These are phyloP conservation scores for Coregonus suidteri DNA, from an alignment of 2,797 vertebrate genomes.

Conservation along the genomic window DNA sequence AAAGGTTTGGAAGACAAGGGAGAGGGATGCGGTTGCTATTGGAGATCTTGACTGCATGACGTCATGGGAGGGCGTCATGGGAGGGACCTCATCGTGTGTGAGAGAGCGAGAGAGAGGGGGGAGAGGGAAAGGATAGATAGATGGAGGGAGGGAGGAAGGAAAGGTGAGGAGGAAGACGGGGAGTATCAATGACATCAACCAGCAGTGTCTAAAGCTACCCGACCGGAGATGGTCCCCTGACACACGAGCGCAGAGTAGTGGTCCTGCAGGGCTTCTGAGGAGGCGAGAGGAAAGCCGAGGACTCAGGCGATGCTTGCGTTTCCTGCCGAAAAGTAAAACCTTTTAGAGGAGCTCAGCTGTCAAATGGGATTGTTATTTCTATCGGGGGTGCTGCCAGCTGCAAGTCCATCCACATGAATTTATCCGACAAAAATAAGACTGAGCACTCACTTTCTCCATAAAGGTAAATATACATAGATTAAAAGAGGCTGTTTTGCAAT, in stretches of 20 bases:
- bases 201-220: slow-evolving; percentile 67
- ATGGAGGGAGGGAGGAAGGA: slow-evolving; percentile 53
- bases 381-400: slow-evolving; percentile 61
- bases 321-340: slow-evolving; percentile 58
- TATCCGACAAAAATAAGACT: slow-evolving; percentile 56
- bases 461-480: slow-evolving; percentile 57
- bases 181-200: slow-evolving; percentile 75
- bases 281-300: slow-evolving; percentile 33
- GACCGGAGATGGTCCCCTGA: slow-evolving; percentile 67
- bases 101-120: slow-evolving; percentile 24
- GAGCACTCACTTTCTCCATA: slow-evolving; percentile 55
- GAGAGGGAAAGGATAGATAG: slow-evolving; percentile 55
- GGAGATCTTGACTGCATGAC: slow-evolving; percentile 76
- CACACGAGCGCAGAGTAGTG: slow-evolving; percentile 66
- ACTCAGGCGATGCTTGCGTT: slow-evolving; percentile 49
- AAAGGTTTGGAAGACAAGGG: neutral
- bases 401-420: slow-evolving; percentile 72
- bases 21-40: slow-evolving; percentile 72
- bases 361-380: slow-evolving; percentile 67
- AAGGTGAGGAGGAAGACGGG: slow-evolving; percentile 38
- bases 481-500: slow-evolving; percentile 2
- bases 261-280: slow-evolving; percentile 44
- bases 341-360: slow-evolving; percentile 56
- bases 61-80: slow-evolving; percentile 55
- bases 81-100: slow-evolving; percentile 44